Base-by-base conservation (phyloP, 2,113 vertebrate genomes). In the Syrrhaptes paradoxus region DNA sequence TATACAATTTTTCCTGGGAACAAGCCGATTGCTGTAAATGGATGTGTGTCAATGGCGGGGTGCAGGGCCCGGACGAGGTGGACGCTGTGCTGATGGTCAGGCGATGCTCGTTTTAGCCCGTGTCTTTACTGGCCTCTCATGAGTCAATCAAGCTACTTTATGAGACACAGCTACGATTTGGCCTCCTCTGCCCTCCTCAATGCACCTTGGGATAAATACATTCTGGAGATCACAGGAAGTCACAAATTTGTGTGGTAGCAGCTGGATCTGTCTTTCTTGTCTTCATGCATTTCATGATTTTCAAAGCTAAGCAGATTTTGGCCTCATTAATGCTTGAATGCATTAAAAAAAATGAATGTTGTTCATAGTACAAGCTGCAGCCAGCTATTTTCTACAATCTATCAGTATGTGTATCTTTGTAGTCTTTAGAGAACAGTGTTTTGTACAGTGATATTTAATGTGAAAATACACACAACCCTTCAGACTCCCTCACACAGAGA, bases 81-180 rank as follows among this genome's bases (percentile, higher is more conserved):
- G 4, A 16, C 1, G 3, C 31, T 18, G 5, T 0, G 0, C 25
- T 49, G 31, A 28, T 71, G 43, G 32, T 41, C 13, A 34, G 28
- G 46, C 0, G 0, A 11, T 66, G 54, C 25, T 58, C 13, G 1
- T 29, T n/a, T 79, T 61, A 74, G 25, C 31, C 25, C 26, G 7
- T 21, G 17, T 70, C 59, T 89, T 89, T 77, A 77, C 71, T 36
- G 83, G 65, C 36, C 51, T 87, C 65, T 67, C 1, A 1, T 74
- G 55, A 94, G 36, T 43, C 84, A 74, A 34, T 55, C 63, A 62
- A 90, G 31, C 45, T 77, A 46, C 2, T 8, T 51, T 66, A 58
- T 45, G 54, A 86, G 17, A 28, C 58, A 43, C 84, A 89, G 36
- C 24, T 82, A 32, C 41, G 77, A 70, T 34, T n/a, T 85, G 61